phyloP scores from a whole-genome alignment of 2,113 vertebrate genomes.

The Chrysemys picta region DNA sequence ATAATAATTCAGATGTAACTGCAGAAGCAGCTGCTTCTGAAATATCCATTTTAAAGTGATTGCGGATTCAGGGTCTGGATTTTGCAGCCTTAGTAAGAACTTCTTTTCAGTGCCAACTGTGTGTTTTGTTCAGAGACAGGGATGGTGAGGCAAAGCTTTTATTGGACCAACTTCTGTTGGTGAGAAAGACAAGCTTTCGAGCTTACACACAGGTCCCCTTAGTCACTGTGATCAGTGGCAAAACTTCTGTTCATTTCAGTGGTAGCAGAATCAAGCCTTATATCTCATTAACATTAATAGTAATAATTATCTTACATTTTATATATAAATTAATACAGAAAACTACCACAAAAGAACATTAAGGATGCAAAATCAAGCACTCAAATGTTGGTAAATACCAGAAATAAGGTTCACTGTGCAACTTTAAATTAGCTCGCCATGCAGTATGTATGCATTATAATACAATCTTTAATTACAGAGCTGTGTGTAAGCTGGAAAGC shows the following conservation, averaged over 20 bases:
- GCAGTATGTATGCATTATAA: background rate
- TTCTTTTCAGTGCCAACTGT: background rate
- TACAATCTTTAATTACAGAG: background rate
- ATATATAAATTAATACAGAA: background rate
- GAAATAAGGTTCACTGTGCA: background rate
- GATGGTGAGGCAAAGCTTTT: background rate
- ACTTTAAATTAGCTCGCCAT: background rate
- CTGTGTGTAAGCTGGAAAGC: background rate
- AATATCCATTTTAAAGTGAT: background rate
- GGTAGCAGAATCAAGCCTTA: background rate
- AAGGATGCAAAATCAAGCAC: background rate
- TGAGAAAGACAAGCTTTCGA: background rate
- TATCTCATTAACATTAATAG: background rate
- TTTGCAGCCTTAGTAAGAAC: background rate
- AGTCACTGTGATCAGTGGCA: background rate
- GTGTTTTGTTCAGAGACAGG: background rate
- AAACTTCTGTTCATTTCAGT: background rate
- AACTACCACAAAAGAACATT: background rate
- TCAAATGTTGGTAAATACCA: background rate
- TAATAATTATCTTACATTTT: background rate
- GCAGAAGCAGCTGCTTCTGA: slow-evolving; percentile 14
- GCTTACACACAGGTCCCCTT: background rate
- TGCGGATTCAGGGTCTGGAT: background rate
- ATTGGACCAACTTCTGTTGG: background rate
- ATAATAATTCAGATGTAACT: background rate